Conservation (phyloP, 2,888 invertebrate genomes). For the Prosapia bicincta region DNA sequence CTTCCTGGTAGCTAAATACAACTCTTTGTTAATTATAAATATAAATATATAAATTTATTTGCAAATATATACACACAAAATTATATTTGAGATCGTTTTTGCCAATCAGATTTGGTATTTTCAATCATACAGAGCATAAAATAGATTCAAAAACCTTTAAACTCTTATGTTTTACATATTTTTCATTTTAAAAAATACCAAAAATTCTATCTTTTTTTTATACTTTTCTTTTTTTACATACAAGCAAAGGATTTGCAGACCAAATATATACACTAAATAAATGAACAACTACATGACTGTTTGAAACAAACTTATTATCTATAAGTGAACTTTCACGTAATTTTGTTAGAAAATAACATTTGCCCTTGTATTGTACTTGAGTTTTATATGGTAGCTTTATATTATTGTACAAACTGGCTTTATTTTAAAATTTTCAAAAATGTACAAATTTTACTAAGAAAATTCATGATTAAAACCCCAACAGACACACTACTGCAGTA, state of each 20-base stretch:
- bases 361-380: not conserved
- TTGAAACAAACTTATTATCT: not conserved
- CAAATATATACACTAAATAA: not conserved
- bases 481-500: not conserved
- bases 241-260: not conserved
- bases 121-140: not conserved
- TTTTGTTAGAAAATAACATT: not conserved
- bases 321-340: not conserved
- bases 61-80: not conserved
- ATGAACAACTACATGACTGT: not conserved
- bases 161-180: not conserved
- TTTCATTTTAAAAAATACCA: not conserved
- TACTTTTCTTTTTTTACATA: not conserved
- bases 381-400: not conserved
- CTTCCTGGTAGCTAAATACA: not conserved
- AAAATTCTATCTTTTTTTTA: not conserved
- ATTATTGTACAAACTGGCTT: not conserved
- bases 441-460: too few relatives aligned
- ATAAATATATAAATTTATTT: constrained; percentile 2
- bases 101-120: not conserved
- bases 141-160: not conserved
- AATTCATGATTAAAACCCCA: not conserved
- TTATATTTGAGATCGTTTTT: not conserved
- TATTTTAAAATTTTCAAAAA: not conserved
- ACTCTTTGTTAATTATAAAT: not conserved